Evolutionary conservation across 2,888 invertebrate genomes (phyloP), one percentile per base, ranked within the genome.

Genomic region (Parasteatoda lunata): DNA sequence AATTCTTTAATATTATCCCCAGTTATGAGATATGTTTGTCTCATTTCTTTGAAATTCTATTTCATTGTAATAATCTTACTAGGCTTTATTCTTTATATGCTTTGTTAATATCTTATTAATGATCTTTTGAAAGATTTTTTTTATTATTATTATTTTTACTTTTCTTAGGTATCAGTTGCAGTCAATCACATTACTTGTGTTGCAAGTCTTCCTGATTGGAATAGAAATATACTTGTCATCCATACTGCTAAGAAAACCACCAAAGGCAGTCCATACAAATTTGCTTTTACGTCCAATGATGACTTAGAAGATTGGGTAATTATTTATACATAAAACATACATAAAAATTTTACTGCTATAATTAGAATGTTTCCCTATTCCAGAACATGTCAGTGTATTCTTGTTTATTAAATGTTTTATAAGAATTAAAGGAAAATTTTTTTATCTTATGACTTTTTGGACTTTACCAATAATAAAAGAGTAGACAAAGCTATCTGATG

Each of bases 261-360:
- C 9, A 93, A 94, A 89, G 93, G 93, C 93, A 84, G 87, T 83
- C 94, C 95, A 7, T 93, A 96, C 68, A 94, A 95, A 91, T 92
- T 97, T 85, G 95, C 96, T 91, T 97, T 97, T 91, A 93, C 94
- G 78, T 95, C 96, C 89, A 97, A 97, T 92, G 94, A 95, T 89
- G 96, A 96, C 92, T 94, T 96, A 92, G 97, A 97, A 92, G 97
- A 97, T 91, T 97, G 97, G 97, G 94, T 97, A 83, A 94, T 89
- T 93, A 59, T 59, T 30, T 78, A 52, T 71, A 11, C 72, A 59
- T 4, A 77, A 47, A 15, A 15, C 9, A 8, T 70, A 48, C 13
- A 70, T 82, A 69, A 59, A 45, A 45, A n/a, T n/a, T 3, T 45
- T 13, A 45, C 8, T 45, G 13, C 7, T 49, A 52, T 5, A 51